phyloP scores from a whole-genome alignment of 2,113 vertebrate species.

The Morone chrysops region DNA sequence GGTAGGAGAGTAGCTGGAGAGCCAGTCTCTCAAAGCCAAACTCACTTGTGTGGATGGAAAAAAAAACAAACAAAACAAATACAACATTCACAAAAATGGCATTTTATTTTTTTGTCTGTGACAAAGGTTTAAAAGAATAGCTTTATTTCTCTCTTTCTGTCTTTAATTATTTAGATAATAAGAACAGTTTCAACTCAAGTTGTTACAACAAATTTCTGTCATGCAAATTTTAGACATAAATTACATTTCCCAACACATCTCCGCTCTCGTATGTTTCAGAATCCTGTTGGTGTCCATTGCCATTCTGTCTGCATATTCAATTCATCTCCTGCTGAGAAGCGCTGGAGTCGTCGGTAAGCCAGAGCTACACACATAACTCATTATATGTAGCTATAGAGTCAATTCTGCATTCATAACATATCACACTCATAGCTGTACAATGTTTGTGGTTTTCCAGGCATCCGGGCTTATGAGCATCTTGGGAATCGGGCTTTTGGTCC shows the following conservation, averaged over 20 bases:
- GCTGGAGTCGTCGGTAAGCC: slow-evolving; percentile 88
- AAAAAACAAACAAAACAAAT: neutral
- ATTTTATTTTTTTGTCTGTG: neutral
- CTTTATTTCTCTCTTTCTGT: neutral
- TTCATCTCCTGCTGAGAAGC: slow-evolving; percentile 89
- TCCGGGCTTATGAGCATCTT: slow-evolving; percentile 90
- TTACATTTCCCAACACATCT: neutral
- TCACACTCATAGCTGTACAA: neutral
- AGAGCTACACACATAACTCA: neutral
- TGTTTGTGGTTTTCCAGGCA: slow-evolving; percentile 78
- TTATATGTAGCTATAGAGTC: neutral
- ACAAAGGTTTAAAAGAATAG: neutral
- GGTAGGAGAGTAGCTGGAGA: slow-evolving; percentile 23
- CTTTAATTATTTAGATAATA: neutral
- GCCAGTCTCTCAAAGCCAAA: slow-evolving; percentile 27
- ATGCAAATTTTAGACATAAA: neutral
- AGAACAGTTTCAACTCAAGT: neutral
- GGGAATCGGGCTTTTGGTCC: slow-evolving; percentile 87
- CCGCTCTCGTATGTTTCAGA: slow-evolving; percentile 74
- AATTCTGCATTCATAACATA: neutral
- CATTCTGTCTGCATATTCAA: slow-evolving; percentile 89
- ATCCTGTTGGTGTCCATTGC: slow-evolving; percentile 86
- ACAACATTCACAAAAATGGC: neutral
- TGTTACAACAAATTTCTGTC: neutral
- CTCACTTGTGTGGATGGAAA: slow-evolving; percentile 11